A percentile compares a stretch with the other conserved stretches of the same genome.
These are phyloP conservation scores for Netelia fuscicornis DNA, from an alignment of 2,888 invertebrate genomes.

Conservation along the genomic window DNA sequence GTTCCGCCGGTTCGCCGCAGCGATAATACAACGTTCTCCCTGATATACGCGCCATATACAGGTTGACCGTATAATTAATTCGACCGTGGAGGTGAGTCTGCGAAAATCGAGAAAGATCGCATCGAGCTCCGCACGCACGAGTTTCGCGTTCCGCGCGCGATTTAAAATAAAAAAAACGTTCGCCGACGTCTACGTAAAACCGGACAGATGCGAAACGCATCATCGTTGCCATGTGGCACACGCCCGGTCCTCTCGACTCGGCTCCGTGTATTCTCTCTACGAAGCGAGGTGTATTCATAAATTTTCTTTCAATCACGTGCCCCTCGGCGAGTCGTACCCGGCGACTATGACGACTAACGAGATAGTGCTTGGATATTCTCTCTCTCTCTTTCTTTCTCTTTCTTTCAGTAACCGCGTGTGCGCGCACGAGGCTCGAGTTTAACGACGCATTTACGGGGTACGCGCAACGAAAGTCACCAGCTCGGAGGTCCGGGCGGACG, in stretches of 20 bases:
- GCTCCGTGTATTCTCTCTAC: constrained; percentile 22
- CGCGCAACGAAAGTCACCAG: constrained; percentile 82
- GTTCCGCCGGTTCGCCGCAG: constrained; percentile 23
- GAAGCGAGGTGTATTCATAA: constrained; percentile 59
- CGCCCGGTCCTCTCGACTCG: constrained; percentile 13
- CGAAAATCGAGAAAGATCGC: constrained; percentile 50
- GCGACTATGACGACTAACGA: constrained; percentile 72
- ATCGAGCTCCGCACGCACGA: constrained; percentile 25
- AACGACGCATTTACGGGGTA: constrained; percentile 80
- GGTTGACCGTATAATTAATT: constrained; percentile 48
- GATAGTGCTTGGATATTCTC: constrained; percentile 68
- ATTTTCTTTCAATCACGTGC: constrained; percentile 68
- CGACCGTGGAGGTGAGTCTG: constrained; percentile 1
- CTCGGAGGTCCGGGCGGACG: constrained; percentile 73
- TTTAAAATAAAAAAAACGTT: too few relatives aligned
- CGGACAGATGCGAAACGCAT: constrained; percentile 3
- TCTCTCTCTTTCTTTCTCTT: too few relatives aligned
- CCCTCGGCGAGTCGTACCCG: constrained; percentile 30
- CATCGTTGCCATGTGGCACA: constrained; percentile 12
- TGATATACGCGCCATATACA: constrained; percentile 10
- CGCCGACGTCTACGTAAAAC: too few relatives aligned
- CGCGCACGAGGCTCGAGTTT: constrained; percentile 71
- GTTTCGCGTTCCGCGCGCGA: background rate
- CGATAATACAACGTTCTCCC: constrained; percentile 38
- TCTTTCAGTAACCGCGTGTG: too few relatives aligned